Evolutionary conservation across 1,140 invertebrate species (phyloP).

Genomic region (Drosophila kurseongensis): DNA sequence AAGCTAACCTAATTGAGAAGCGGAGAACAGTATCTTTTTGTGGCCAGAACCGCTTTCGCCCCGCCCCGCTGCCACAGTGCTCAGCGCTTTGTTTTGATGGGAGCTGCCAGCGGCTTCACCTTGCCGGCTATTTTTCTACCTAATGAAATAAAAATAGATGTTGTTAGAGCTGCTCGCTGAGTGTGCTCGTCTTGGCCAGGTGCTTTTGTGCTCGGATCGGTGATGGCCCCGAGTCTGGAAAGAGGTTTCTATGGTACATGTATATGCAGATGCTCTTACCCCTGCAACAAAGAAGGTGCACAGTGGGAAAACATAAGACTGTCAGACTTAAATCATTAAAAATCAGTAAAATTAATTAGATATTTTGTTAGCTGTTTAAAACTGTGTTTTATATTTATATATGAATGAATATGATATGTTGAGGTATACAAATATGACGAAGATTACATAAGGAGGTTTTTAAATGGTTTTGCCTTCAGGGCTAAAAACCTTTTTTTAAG

Average conservation of each 20-base stretch:
- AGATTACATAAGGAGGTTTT: no score
- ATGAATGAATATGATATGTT: no score
- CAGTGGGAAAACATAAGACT: not conserved
- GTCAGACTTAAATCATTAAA: not conserved
- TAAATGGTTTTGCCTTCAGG: no score
- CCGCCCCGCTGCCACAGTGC: not conserved
- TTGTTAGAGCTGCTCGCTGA: slow-evolving; percentile 43
- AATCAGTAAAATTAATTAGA: no score
- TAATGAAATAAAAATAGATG: slow-evolving; percentile 83
- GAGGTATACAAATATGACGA: no score
- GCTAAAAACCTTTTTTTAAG: no score
- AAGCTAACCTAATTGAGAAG: slow-evolving; percentile 73
- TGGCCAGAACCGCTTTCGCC: slow-evolving; percentile 5
- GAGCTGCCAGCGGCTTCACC: slow-evolving; percentile 28
- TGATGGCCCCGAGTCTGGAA: slow-evolving; percentile 12
- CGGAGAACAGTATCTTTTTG: slow-evolving; percentile 34
- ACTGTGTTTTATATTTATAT: no score
- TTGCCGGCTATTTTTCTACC: slow-evolving; percentile 72
- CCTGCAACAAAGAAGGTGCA: slow-evolving; percentile 1
- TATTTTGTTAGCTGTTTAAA: no score
- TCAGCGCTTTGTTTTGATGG: slow-evolving; percentile 50
- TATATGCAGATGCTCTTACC: slow-evolving; percentile 14
- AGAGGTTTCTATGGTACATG: slow-evolving; percentile 7
- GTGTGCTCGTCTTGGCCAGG: slow-evolving; percentile 22
- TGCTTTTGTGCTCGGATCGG: slow-evolving; percentile 33